Percentiles rank a stretch among this genome's conserved stretches.
Evolutionary conservation across 2,797 vertebrate species (phyloP).

Genomic region (Hemitrygon akajei): DNA sequence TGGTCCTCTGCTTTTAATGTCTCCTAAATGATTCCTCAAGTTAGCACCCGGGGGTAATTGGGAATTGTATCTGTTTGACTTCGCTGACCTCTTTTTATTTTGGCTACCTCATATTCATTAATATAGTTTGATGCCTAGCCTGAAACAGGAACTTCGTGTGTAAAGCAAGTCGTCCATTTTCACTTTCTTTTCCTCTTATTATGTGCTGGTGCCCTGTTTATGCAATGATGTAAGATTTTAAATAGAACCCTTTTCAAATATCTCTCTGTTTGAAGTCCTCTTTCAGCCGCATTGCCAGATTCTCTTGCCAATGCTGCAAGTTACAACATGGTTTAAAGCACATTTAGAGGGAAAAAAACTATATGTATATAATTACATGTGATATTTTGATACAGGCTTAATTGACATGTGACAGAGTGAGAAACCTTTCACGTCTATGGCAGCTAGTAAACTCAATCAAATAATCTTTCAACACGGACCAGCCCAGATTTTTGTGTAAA

Average conservation of each 20-base stretch:
- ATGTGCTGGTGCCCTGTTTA: not conserved
- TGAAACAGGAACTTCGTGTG: not conserved
- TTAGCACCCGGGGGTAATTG: constrained; percentile 8
- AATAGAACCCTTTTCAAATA: not conserved
- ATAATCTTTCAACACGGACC: too few relatives aligned
- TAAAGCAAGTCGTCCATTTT: not conserved
- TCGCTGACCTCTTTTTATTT: not conserved
- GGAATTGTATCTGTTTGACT: constrained; percentile 20
- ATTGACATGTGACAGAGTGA: not conserved
- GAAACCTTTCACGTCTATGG: not conserved
- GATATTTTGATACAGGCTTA: not conserved
- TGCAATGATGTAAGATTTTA: not conserved
- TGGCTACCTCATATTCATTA: constrained; percentile 10
- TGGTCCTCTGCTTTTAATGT: constrained; percentile 11
- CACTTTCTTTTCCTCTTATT: not conserved
- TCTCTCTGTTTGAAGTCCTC: not conserved
- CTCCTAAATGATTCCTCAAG: constrained; percentile 2
- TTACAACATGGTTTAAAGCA: not conserved
- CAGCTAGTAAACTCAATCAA: not conserved
- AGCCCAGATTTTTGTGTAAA: not conserved
- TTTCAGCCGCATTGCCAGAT: not conserved
- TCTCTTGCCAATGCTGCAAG: not conserved
- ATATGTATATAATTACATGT: not conserved
- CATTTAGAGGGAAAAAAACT: not conserved
- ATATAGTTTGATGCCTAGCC: not conserved